phyloP scores from a whole-genome alignment of 2,797 vertebrate species.

The Halcyon badia region DNA sequence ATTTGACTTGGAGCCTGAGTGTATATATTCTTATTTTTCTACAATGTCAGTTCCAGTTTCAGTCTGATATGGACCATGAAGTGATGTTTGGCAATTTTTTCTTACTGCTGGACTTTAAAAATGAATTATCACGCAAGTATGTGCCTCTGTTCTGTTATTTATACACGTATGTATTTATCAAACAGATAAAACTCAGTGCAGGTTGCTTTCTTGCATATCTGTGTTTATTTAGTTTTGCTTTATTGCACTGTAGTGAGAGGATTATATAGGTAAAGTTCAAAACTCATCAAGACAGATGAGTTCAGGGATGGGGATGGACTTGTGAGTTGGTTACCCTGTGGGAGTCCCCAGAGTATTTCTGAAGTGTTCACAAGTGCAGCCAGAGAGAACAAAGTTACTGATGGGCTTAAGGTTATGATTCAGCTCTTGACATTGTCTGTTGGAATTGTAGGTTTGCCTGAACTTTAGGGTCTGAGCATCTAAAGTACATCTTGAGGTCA shows the following conservation, averaged over 20 bases:
- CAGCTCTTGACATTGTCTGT: background rate
- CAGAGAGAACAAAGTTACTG: background rate
- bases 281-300: background rate
- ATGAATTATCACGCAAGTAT: background rate
- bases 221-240: background rate
- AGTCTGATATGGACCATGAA: background rate
- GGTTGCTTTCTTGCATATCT: background rate
- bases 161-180: fast-evolving
- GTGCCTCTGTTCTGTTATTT: background rate
- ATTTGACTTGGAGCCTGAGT: background rate
- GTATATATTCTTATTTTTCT: background rate
- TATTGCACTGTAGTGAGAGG: background rate
- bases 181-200: background rate
- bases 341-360: background rate
- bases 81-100: background rate
- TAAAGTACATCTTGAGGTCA: background rate
- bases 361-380: fast-evolving
- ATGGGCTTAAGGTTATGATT: background rate
- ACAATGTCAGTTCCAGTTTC: background rate
- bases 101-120: background rate
- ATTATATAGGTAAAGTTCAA: background rate
- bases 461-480: background rate
- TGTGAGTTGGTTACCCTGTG: background rate
- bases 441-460: background rate
- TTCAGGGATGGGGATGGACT: background rate